A percentile compares a stretch with the other conserved stretches of the same genome.
Conservation (phyloP, 2,888 invertebrate genomes). For the Hylaea fasciaria region DNA sequence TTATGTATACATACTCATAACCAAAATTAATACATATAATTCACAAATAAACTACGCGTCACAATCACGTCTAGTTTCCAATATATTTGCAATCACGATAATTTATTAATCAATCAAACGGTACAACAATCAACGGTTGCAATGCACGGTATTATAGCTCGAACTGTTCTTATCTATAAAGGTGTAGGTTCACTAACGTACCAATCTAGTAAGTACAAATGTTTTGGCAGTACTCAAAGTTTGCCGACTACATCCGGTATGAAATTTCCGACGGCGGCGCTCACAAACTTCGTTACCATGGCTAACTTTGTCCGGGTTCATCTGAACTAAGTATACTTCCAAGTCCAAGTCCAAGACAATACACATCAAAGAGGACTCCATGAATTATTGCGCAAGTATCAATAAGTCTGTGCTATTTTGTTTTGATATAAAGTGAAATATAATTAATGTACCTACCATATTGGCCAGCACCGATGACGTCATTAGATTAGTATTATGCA, state of each 20-base stretch:
- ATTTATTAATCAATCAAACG: no score
- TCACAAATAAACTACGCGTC: no score
- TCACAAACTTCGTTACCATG: slow-evolving; percentile 63
- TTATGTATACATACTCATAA: no score
- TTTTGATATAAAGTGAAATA: slow-evolving; percentile 14
- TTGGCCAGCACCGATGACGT: no score
- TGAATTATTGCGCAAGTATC: slow-evolving; percentile 46
- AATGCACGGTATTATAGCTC: no score
- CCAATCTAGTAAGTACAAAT: slow-evolving; percentile 55
- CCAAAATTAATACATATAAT: no score
- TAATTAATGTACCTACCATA: background rate
- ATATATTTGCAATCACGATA: no score
- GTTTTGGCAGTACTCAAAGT: slow-evolving; percentile 54
- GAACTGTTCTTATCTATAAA: no score
- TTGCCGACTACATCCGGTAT: slow-evolving; percentile 53
- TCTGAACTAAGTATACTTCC: slow-evolving; percentile 53
- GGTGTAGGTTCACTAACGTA: slow-evolving; percentile 41
- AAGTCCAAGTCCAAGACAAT: slow-evolving; percentile 62
- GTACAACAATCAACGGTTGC: no score
- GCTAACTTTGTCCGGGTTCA: slow-evolving; percentile 55
- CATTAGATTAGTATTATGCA: no score
- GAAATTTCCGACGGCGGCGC: slow-evolving; percentile 67
- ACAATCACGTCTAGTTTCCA: no score
- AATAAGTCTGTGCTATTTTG: slow-evolving; percentile 15
- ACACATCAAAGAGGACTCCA: slow-evolving; percentile 55